phyloP scores from a whole-genome alignment of 2,888 invertebrate genomes.

The Holacanthella duospinosa region DNA sequence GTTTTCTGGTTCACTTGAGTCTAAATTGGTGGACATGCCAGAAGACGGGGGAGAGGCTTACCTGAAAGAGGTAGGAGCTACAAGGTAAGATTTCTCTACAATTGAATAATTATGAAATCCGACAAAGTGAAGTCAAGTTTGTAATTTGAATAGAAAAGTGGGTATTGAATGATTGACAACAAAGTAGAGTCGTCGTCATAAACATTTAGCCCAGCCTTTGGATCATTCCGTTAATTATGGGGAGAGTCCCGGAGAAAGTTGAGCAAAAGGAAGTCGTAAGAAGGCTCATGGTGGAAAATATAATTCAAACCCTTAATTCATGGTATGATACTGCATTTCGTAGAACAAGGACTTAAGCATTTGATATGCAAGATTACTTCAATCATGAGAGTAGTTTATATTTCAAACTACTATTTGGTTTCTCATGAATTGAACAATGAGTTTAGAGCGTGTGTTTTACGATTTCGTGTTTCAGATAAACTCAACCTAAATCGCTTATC shows the following conservation, averaged over 20 bases:
- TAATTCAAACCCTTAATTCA: not conserved
- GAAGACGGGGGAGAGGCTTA: slow-evolving; percentile 63
- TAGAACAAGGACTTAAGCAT: too few relatives aligned
- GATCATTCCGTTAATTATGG: not conserved
- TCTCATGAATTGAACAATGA: too few relatives aligned
- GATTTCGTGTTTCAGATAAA: not conserved
- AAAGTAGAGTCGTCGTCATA: not conserved
- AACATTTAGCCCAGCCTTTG: not conserved
- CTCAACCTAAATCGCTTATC: not conserved
- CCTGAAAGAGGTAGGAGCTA: slow-evolving; percentile 68
- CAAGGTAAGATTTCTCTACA: slow-evolving; percentile 55
- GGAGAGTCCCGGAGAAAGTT: not conserved
- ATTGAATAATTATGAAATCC: not conserved
- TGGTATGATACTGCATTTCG: not conserved
- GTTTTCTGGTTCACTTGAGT: slow-evolving; percentile 88
- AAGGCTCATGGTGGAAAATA: not conserved
- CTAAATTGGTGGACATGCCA: slow-evolving; percentile 73
- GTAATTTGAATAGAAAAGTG: not conserved
- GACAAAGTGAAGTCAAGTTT: not conserved
- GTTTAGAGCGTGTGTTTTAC: not conserved
- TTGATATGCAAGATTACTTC: too few relatives aligned
- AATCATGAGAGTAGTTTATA: too few relatives aligned
- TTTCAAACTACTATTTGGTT: too few relatives aligned
- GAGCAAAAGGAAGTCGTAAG: not conserved
- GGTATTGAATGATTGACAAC: not conserved